Conservation (phyloP, 2,113 vertebrate genomes). For the Rhizomys pruinosus region DNA sequence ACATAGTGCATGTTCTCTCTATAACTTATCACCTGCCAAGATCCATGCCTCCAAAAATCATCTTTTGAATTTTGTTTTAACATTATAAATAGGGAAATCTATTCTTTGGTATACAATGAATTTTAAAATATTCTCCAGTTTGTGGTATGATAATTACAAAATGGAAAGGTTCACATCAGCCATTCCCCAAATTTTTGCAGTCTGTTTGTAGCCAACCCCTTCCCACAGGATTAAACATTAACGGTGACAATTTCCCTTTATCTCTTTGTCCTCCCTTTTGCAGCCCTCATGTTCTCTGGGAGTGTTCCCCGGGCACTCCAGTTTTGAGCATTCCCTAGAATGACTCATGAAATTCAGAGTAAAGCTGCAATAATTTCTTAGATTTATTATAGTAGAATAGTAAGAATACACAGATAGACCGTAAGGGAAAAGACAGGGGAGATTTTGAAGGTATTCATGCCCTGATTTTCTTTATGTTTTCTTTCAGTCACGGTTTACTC, state of each 20-base stretch:
- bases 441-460: not conserved
- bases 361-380: not conserved
- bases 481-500: not conserved
- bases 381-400: not conserved
- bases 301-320: not conserved
- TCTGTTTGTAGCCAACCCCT: not conserved
- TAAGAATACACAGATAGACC: not conserved
- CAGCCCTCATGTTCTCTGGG: not conserved
- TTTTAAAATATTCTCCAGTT: not conserved
- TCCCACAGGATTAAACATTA: too few species aligned
- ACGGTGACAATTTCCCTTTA: not conserved
- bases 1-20: not conserved
- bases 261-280: not conserved
- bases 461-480: not conserved
- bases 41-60: fast-evolving
- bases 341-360: not conserved
- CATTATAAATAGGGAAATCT: not conserved
- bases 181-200: too few species aligned
- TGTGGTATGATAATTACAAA: not conserved
- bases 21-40: too few species aligned
- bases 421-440: not conserved
- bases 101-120: not conserved
- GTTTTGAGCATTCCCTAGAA: not conserved
- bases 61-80: not conserved
- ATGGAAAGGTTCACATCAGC: fast-evolving